Evolutionary conservation across 2,888 invertebrate species (phyloP).

Genomic region (Cheilosia vulpina): DNA sequence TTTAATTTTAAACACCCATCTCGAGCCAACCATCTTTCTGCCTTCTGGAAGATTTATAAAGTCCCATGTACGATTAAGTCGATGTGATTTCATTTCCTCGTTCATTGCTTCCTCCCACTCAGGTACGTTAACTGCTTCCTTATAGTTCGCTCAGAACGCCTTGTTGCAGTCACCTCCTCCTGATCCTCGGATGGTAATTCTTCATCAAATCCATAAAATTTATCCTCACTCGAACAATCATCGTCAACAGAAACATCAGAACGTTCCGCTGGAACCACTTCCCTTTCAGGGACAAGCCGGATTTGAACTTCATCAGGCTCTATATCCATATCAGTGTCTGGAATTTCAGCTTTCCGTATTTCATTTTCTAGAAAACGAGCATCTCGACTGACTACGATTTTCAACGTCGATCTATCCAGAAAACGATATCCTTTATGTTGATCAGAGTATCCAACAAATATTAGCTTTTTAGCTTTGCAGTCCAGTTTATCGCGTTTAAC

Average conservation of each 20-base stretch:
- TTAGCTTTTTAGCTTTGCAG: conserved; percentile 12
- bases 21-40: background rate
- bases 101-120: background rate
- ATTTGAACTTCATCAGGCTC: too few relatives aligned
- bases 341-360: too few relatives aligned
- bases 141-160: background rate
- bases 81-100: background rate
- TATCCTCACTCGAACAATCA: background rate
- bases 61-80: background rate
- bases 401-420: background rate
- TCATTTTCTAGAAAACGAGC: background rate
- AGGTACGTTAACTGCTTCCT: background rate
- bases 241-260: too few relatives aligned
- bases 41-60: background rate
- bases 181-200: background rate
- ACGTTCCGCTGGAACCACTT: too few relatives aligned
- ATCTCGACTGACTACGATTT: background rate
- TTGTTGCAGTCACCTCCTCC: background rate
- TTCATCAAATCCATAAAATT: background rate
- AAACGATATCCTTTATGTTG: too few relatives aligned
- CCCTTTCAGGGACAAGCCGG: too few relatives aligned
- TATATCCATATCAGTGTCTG: too few relatives aligned
- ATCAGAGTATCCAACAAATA: background rate
- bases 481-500: conserved; percentile 21
- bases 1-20: too few relatives aligned